Conservation (phyloP, 23 tunicate genomes). For the Diplosoma virens region DNA sequence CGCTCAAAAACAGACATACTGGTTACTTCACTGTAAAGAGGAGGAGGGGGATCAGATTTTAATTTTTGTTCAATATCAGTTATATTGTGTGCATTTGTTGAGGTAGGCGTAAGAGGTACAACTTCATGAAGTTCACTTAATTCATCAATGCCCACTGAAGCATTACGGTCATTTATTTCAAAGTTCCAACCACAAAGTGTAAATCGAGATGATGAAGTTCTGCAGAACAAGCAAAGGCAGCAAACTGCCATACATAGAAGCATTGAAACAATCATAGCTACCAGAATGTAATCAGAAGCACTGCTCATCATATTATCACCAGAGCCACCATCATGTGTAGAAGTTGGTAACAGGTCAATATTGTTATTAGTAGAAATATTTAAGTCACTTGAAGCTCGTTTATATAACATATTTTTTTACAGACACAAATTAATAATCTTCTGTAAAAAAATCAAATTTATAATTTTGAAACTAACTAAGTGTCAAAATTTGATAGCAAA, state of each 20-base stretch:
- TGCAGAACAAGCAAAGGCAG: slow-evolving; percentile 84
- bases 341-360: no score
- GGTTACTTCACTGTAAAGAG: slow-evolving; percentile 78
- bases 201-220: slow-evolving; percentile 66
- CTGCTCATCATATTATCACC: slow-evolving; percentile 38
- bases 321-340: neutral
- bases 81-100: slow-evolving; percentile 37
- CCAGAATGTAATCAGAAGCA: slow-evolving; percentile 84
- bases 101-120: slow-evolving; percentile 90
- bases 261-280: slow-evolving; percentile 93
- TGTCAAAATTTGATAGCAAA: no score
- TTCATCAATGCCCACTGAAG: slow-evolving; percentile 55
- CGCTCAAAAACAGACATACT: slow-evolving; percentile 41
- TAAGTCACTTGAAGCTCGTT: no score
- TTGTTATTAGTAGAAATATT: no score
- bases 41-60: slow-evolving; percentile 84
- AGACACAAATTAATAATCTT: no score
- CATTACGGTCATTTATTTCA: slow-evolving; percentile 64
- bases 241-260: slow-evolving; percentile 91
- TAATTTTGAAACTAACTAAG: no score
- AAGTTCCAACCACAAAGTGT: slow-evolving; percentile 85
- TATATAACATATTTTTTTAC: no score
- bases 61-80: slow-evolving; percentile 84
- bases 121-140: slow-evolving; percentile 90
- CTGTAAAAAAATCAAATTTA: no score